phyloP scores from a whole-genome alignment of 2,888 invertebrate species.

The Pecten maximus region DNA sequence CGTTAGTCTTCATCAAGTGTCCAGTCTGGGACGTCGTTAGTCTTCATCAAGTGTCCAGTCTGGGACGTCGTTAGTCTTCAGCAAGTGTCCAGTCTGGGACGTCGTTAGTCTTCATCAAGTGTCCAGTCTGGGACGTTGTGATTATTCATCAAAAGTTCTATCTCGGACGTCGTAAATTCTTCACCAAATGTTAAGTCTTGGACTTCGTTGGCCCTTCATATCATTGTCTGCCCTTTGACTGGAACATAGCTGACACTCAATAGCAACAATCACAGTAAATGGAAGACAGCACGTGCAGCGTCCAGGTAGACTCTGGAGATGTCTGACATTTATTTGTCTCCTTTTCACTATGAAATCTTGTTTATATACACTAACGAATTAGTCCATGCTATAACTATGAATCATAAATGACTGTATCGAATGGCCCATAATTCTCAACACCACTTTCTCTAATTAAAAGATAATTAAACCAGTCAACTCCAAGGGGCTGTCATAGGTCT shows the following conservation, averaged over 20 bases:
- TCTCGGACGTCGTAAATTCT: no score
- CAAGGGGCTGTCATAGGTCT: neutral
- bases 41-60: no score
- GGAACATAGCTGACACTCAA: neutral
- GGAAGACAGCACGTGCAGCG: neutral
- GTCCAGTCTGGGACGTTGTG: no score
- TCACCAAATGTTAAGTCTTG: no score
- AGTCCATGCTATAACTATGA: neutral
- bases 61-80: no score
- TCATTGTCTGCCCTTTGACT: neutral
- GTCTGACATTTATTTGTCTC: neutral
- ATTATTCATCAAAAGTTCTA: no score
- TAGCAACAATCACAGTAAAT: neutral
- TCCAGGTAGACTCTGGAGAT: neutral
- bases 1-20: no score
- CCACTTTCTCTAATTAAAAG: constrained; percentile 35
- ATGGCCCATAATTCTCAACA: neutral
- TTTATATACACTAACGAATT: constrained; percentile 4
- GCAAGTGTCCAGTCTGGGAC: no score
- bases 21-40: no score
- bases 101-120: no score
- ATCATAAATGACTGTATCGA: neutral
- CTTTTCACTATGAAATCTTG: neutral
- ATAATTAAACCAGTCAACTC: neutral
- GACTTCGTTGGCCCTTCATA: no score